Conservation (phyloP, 2,113 vertebrate species). For the Meleagris gallopavo region DNA sequence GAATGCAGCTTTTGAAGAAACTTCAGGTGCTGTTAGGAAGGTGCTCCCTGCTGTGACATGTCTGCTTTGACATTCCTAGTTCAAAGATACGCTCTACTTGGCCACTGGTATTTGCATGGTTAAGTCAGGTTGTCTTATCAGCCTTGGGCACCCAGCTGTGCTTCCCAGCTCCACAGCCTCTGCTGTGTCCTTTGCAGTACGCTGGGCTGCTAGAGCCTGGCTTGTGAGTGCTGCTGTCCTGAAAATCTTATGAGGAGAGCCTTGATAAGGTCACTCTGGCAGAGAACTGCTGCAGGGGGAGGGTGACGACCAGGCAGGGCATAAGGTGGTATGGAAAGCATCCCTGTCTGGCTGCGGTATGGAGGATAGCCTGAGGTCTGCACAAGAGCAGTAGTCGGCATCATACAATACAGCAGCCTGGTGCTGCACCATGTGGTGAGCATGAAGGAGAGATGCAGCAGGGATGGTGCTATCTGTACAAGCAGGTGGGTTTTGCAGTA, state of each 20-base stretch:
- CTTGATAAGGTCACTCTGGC: not conserved
- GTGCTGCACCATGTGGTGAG: not conserved
- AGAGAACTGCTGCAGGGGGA: not conserved
- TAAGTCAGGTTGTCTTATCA: slow-evolving; percentile 16
- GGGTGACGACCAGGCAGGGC: fast-evolving
- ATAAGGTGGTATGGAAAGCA: not conserved
- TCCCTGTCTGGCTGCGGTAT: not conserved
- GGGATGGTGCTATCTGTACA: not conserved
- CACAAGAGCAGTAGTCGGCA: not conserved
- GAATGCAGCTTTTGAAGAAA: not conserved
- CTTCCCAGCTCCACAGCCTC: not conserved
- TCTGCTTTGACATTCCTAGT: not conserved
- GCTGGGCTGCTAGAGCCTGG: not conserved
- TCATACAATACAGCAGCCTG: not conserved
- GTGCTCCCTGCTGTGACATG: not conserved
- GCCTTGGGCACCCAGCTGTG: slow-evolving; percentile 22
- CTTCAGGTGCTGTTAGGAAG: slow-evolving; percentile 8
- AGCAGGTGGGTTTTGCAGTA: not conserved
- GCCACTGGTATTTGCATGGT: slow-evolving; percentile 41
- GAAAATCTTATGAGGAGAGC: not conserved
- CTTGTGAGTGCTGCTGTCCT: not conserved
- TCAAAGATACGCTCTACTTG: slow-evolving; percentile 30
- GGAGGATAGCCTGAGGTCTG: not conserved
- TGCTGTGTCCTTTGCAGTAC: not conserved
- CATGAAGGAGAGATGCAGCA: not conserved